Percentiles rank a stretch among this genome's conserved stretches.
phyloP scores from a whole-genome alignment of 2,888 invertebrate genomes.

The Parnassius orleans region DNA sequence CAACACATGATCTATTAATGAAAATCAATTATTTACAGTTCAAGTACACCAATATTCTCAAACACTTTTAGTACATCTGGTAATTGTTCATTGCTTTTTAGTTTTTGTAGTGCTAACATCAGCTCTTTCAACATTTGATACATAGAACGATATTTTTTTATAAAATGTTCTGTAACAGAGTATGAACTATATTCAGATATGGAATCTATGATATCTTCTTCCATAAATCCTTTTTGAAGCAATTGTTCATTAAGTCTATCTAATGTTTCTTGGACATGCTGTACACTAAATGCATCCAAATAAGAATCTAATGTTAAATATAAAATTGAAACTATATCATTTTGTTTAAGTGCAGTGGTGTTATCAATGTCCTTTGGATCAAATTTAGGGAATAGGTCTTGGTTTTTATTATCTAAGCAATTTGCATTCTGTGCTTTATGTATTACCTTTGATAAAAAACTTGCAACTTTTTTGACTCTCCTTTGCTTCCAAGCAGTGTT shows the following conservation, averaged over 20 bases:
- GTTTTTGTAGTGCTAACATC: conserved; percentile 39
- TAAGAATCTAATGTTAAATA: conserved; percentile 60
- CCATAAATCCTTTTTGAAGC: conserved; percentile 10
- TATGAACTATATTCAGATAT: conserved; percentile 42
- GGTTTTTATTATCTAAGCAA: conserved; percentile 19
- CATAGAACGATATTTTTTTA: conserved; percentile 58
- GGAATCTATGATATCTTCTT: background rate
- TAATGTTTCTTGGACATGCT: conserved; percentile 53
- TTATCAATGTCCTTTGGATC: conserved; percentile 23
- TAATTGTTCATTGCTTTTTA: conserved; percentile 40
- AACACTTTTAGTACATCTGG: conserved; percentile 51
- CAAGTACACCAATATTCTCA: conserved; percentile 46
- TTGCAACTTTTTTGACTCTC: conserved; percentile 43
- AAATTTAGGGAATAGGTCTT: conserved; percentile 44
- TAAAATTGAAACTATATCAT: conserved; percentile 50
- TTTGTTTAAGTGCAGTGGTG: conserved; percentile 34
- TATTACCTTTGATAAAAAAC: conserved; percentile 45
- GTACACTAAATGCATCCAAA: conserved; percentile 59
- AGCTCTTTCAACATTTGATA: conserved; percentile 51
- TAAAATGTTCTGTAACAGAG: conserved; percentile 51
- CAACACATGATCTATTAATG: background rate
- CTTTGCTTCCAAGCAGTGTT: conserved; percentile 38
- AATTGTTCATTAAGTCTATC: conserved; percentile 50
- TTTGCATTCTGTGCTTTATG: conserved; percentile 22
- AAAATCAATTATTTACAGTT: conserved; percentile 1